These are phyloP conservation scores for Drosophila paulistorum DNA, from an alignment of 1,140 invertebrate genomes.

Conservation along the genomic window DNA sequence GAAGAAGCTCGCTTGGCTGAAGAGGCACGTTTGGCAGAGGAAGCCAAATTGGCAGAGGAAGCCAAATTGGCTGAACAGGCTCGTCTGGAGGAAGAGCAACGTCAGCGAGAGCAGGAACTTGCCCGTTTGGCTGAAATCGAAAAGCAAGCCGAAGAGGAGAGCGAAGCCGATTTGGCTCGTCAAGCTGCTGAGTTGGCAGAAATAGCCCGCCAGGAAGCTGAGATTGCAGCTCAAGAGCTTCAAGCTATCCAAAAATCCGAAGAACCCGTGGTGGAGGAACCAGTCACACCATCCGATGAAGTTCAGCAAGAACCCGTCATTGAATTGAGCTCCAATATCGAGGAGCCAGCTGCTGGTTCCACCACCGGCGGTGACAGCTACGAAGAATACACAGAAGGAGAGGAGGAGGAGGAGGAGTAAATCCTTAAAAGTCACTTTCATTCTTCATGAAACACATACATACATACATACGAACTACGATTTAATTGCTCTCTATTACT, in stretches of 20 bases:
- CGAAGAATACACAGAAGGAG: slow-evolving; percentile 47
- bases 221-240: slow-evolving; percentile 84
- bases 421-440: slow-evolving; percentile 21
- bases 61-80: slow-evolving; percentile 83
- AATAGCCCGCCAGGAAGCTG: slow-evolving; percentile 85
- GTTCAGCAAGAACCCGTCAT: slow-evolving; percentile 61
- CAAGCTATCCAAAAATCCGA: slow-evolving; percentile 75
- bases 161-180: slow-evolving; percentile 85
- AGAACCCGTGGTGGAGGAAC: slow-evolving; percentile 75
- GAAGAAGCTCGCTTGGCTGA: slow-evolving; percentile 84
- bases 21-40: slow-evolving; percentile 84
- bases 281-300: slow-evolving; percentile 67
- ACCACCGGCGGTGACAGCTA: slow-evolving; percentile 54
- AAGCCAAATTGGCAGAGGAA: slow-evolving; percentile 70
- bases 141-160: slow-evolving; percentile 85
- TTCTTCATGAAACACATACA: slow-evolving; percentile 38
- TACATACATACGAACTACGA: slow-evolving; percentile 17
- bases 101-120: slow-evolving; percentile 85
- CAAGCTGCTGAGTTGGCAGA: slow-evolving; percentile 86
- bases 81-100: slow-evolving; percentile 85
- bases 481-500: slow-evolving; percentile 1
- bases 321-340: slow-evolving; percentile 56
- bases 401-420: slow-evolving; percentile 59
- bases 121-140: slow-evolving; percentile 85
- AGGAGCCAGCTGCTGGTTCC: slow-evolving; percentile 36